Base-by-base conservation (phyloP, 2,797 vertebrate genomes). In the Neosilurus mollespiculum region DNA sequence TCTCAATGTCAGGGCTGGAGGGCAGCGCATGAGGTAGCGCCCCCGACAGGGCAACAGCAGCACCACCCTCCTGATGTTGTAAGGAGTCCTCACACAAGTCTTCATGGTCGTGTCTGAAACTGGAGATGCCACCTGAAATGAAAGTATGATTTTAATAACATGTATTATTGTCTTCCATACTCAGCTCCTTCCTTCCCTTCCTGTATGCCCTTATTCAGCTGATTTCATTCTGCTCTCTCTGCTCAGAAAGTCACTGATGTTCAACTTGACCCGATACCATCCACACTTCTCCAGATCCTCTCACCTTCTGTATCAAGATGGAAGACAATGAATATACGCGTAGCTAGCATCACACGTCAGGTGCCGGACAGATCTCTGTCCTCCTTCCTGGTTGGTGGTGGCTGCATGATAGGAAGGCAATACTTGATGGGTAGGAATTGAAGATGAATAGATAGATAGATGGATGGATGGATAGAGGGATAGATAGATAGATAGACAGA, bases 41-140 rank as follows among this genome's bases (percentile, higher is more conserved):
- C 86, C 95, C 93, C 0, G 96, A 92, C 90, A 96, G 92, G 0
- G 94, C 92, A 91, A 10, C 91, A 83, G 91, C 0, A 87, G 93
- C 0, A 89, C 93, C 96, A 88, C 95, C 95, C 90, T 98, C 96
- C 67, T 96, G 96, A 69, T 97, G 95, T 89, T 99, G 98, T 90
- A 99, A 95, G 83, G 97, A 99, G 93, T 97, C 96, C 90, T 99
- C 97, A 4, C 98, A 99, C 91, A 99, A 96, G 94, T 97, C 96
- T 90, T 97, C 96, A 0, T 99, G 96, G 93, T 92, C 96, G 94
- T 97, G 98, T 88, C 94, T 96, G 91, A 99, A 99, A 91, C 94
- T 93, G 81, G 96, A 97, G 89, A 99, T 96, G 89, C 98, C 98
- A 90, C 98, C 98, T 99, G 91, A 30, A 81, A 90, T n/a, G 88